Conservation (phyloP, 2,113 vertebrate genomes). For the Mastomys natalensis region DNA sequence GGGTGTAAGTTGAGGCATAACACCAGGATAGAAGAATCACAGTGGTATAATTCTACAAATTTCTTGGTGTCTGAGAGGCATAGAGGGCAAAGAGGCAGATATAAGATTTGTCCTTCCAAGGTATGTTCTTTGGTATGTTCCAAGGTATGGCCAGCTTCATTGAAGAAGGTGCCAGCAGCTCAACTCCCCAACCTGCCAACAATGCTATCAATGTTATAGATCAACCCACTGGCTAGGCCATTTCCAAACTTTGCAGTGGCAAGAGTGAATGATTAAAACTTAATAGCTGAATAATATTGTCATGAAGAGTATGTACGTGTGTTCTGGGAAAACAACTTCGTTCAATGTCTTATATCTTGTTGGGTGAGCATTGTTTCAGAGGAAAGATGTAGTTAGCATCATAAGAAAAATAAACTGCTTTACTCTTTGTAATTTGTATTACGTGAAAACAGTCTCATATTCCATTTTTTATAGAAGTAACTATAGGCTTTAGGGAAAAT, state of each 20-base stretch:
- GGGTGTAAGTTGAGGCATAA: not conserved
- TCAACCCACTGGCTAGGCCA: not conserved
- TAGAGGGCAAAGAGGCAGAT: fast-evolving
- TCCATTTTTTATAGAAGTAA: not conserved
- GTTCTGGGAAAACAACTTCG: not conserved
- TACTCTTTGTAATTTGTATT: not conserved
- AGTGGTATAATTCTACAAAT: not conserved
- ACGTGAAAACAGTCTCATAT: not conserved
- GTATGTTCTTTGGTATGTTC: fast-evolving
- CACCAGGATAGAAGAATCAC: not conserved
- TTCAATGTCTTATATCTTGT: not conserved
- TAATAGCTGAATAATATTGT: not conserved
- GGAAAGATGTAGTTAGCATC: not conserved
- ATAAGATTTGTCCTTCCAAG: too few species aligned
- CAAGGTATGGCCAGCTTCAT: not conserved
- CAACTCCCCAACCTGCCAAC: not conserved
- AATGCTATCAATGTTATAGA: not conserved
- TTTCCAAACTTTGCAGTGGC: too few species aligned
- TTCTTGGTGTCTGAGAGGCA: not conserved
- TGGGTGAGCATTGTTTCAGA: not conserved
- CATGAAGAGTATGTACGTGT: not conserved
- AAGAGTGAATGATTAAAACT: not conserved
- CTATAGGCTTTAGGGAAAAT: not conserved
- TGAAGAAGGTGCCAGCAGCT: not conserved
- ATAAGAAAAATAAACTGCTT: not conserved